Conservation (phyloP, 2,888 invertebrate genomes). For the Helicoverpa assulta region DNA sequence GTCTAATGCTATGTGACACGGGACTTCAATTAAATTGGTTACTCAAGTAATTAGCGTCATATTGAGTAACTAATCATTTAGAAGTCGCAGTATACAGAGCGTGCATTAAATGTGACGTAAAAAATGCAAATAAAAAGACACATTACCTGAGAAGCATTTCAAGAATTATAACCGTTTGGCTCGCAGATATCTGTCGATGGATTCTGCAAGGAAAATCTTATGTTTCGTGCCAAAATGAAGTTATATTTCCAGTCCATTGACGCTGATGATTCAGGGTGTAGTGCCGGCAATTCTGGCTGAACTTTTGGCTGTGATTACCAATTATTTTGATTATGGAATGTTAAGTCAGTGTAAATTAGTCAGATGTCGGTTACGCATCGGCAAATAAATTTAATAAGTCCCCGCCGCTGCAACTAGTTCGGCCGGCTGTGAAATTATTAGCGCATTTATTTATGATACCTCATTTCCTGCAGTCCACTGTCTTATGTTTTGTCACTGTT, state of each 20-base stretch:
- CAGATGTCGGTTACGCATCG: slow-evolving; percentile 78
- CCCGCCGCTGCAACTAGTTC: slow-evolving; percentile 58
- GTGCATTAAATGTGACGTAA: slow-evolving; percentile 30
- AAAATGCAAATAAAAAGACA: slow-evolving; percentile 48
- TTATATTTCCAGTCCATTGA: slow-evolving; percentile 84
- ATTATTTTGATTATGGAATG: slow-evolving; percentile 83
- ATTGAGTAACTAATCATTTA: neutral
- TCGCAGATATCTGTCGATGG: slow-evolving; percentile 68
- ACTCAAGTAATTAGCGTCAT: neutral
- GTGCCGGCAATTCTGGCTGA: slow-evolving; percentile 67
- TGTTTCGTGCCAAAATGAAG: slow-evolving; percentile 83
- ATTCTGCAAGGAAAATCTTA: slow-evolving; percentile 73
- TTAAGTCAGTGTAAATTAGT: slow-evolving; percentile 74
- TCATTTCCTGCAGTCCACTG: slow-evolving; percentile 51
- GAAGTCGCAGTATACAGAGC: neutral
- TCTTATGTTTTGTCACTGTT: slow-evolving; percentile 34
- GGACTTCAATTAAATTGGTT: neutral
- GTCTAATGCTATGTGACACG: neutral
- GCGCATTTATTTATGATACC: slow-evolving; percentile 52
- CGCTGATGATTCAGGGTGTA: slow-evolving; percentile 79
- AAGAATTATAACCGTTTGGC: slow-evolving; percentile 76
- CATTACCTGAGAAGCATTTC: slow-evolving; percentile 65
- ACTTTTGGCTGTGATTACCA: slow-evolving; percentile 80
- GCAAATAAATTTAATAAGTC: slow-evolving; percentile 79
- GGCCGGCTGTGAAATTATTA: slow-evolving; percentile 52